Percentiles rank a stretch among this genome's conserved stretches.
phyloP scores from a whole-genome alignment of 2,113 vertebrate genomes.

The Perccottus glenii region DNA sequence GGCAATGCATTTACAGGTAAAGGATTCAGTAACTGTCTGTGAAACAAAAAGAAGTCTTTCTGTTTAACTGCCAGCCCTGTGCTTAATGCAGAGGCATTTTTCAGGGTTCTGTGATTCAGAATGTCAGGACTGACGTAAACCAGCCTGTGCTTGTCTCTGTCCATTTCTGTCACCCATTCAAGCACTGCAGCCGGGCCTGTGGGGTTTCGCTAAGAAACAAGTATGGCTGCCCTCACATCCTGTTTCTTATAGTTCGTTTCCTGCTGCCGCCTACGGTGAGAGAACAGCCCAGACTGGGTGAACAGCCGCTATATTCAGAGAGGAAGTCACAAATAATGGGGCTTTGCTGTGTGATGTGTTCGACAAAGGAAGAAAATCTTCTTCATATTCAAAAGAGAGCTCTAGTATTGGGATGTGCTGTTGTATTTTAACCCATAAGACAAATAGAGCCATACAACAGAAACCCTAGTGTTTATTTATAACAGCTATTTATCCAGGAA shows the following conservation, averaged over 20 bases:
- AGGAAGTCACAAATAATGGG: conserved; percentile 34
- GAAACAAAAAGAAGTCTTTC: not conserved
- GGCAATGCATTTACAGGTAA: no score
- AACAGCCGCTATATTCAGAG: conserved; percentile 2
- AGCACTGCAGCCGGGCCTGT: conserved; percentile 28
- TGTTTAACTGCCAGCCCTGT: not conserved
- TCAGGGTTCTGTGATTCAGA: not conserved
- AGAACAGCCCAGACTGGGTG: conserved; percentile 15
- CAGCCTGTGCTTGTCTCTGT: conserved; percentile 5
- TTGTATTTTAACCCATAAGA: conserved; percentile 14
- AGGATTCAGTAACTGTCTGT: no score
- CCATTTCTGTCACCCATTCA: conserved; percentile 23
- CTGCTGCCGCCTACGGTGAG: conserved; percentile 40
- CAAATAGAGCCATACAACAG: conserved; percentile 5
- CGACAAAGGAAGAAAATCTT: conserved; percentile 18
- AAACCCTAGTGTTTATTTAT: conserved; percentile 9
- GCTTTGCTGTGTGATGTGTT: conserved; percentile 9
- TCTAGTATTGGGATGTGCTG: not conserved
- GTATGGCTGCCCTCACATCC: conserved; percentile 57
- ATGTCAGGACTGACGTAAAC: not conserved
- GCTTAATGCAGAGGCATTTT: not conserved
- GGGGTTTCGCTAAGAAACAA: conserved; percentile 35
- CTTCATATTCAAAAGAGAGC: conserved; percentile 26
- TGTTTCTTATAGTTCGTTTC: conserved; percentile 59
- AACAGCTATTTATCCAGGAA: not conserved